phyloP scores from a whole-genome alignment of 1,140 invertebrate species.

The Cydia pomonella region DNA sequence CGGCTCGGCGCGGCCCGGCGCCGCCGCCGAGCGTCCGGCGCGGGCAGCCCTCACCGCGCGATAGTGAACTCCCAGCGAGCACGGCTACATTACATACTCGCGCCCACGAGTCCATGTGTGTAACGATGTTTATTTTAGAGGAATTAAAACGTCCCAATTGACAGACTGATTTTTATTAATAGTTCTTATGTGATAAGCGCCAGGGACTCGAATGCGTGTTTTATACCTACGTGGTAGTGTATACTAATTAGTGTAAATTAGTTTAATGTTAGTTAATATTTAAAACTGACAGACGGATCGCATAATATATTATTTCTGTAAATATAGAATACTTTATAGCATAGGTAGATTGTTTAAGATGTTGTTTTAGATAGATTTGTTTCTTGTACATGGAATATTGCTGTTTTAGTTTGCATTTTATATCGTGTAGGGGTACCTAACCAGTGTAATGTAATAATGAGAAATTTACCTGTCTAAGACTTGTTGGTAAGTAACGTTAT shows the following conservation, averaged over 20 bases:
- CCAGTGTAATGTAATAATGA: constrained; percentile 65
- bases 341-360: constrained; percentile 50
- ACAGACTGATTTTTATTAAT: constrained; percentile 78
- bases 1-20: constrained; percentile 36
- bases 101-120: constrained; percentile 68
- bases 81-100: constrained; percentile 58
- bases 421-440: constrained; percentile 69
- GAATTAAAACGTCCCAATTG: constrained; percentile 79
- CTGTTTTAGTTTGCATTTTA: constrained; percentile 80
- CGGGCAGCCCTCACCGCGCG: constrained; percentile 35
- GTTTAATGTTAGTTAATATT: constrained; percentile 76
- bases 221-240: constrained; percentile 76
- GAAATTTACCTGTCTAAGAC: constrained; percentile 72
- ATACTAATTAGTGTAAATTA: constrained; percentile 77
- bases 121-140: constrained; percentile 74
- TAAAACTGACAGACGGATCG: constrained; percentile 73
- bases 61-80: constrained; percentile 42
- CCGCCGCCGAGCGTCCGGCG: constrained; percentile 34
- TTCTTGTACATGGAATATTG: constrained; percentile 78
- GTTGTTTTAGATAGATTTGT: constrained; percentile 76
- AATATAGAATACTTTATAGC: constrained; percentile 70
- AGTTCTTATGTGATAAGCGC: constrained; percentile 67
- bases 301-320: constrained; percentile 79
- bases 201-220: constrained; percentile 79
- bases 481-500: constrained; percentile 66